phyloP scores from a whole-genome alignment of 2,888 invertebrate genomes.

The Eudasyphora cyanicolor region DNA sequence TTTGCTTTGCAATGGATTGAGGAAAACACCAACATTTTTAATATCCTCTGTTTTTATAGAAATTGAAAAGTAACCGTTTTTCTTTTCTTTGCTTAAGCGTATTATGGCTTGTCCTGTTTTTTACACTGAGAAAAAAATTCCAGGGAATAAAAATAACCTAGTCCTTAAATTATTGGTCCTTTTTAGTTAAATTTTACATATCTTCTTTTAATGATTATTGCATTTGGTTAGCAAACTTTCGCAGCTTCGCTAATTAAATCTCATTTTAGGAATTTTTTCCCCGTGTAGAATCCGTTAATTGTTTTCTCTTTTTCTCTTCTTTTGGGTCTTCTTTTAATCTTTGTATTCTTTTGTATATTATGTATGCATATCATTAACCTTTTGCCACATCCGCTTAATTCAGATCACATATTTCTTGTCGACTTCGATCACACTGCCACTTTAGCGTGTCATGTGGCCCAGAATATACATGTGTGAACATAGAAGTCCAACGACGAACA shows the following conservation, averaged over 20 bases:
- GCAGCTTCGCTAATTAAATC: no score
- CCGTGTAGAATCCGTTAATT: neutral
- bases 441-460: conserved; percentile 42
- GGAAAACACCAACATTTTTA: neutral
- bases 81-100: neutral
- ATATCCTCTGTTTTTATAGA: conserved; percentile 1
- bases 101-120: neutral
- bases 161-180: no score
- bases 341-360: neutral
- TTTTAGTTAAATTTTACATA: no score
- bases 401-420: conserved; percentile 10
- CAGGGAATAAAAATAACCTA: no score
- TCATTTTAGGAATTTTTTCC: neutral
- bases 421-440: conserved; percentile 11
- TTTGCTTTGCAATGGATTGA: neutral
- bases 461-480: neutral
- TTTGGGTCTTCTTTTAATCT: neutral
- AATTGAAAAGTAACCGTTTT: conserved; percentile 9
- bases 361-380: conserved; percentile 58
- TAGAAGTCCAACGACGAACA: conserved; percentile 27
- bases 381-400: conserved; percentile 56
- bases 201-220: no score
- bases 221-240: no score
- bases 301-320: neutral
- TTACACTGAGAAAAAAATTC: neutral